These are phyloP conservation scores for Galaxea fascicularis DNA, from an alignment of 92 coral and sea anemone genomes.

Conservation along the genomic window DNA sequence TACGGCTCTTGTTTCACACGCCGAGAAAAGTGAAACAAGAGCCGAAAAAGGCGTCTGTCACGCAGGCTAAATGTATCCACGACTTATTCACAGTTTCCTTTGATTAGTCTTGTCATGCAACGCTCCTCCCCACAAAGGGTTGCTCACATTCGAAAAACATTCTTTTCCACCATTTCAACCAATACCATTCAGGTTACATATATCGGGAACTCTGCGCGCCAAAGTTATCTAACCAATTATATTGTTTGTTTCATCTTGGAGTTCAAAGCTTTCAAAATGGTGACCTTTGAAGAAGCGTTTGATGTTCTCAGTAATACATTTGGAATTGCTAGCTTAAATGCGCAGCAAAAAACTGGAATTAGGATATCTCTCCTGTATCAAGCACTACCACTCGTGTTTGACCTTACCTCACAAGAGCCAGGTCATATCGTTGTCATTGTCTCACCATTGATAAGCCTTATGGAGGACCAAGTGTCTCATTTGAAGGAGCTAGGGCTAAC, in stretches of 20 bases:
- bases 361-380: constrained; percentile 57
- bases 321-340: constrained; percentile 36
- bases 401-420: constrained; percentile 17
- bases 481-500: constrained; percentile 36
- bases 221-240: no score
- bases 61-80: no score
- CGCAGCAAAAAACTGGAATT: constrained; percentile 57
- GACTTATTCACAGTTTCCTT: no score
- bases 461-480: constrained; percentile 45
- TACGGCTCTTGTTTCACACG: no score
- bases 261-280: constrained; percentile 14
- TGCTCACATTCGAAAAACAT: no score
- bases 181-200: constrained; percentile 9
- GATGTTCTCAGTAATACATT: constrained; percentile 25
- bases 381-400: constrained; percentile 58
- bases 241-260: constrained; percentile 14
- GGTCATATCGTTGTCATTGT: constrained; percentile 54
- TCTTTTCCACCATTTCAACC: constrained; percentile 15
- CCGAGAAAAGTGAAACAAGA: no score
- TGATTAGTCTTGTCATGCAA: no score
- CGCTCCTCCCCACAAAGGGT: no score
- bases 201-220: constrained; percentile 17
- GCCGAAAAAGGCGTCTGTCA: no score
- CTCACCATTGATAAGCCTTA: constrained; percentile 58
- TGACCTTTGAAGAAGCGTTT: constrained; percentile 22